These are phyloP conservation scores for Condylura cristata DNA, from an alignment of 2,113 vertebrate genomes.

Conservation along the genomic window DNA sequence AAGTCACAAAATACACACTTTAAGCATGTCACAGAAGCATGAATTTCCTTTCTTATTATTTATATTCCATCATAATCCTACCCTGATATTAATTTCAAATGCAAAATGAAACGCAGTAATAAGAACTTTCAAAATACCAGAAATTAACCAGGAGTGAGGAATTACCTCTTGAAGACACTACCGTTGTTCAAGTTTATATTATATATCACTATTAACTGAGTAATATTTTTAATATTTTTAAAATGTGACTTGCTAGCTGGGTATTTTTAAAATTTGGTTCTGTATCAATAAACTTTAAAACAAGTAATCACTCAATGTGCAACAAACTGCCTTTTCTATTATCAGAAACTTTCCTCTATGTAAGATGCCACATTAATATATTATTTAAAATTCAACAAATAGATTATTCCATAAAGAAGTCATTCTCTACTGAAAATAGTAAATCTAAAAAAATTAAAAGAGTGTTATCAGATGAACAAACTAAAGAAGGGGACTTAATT, in stretches of 20 bases:
- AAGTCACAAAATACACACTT: neutral
- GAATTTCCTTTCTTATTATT: neutral
- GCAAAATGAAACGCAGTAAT: neutral
- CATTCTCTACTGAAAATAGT: neutral
- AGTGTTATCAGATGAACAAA: neutral
- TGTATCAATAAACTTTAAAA: neutral
- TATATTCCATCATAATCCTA: neutral
- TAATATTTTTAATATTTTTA: constrained; percentile 18
- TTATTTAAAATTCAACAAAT: neutral
- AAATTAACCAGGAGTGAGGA: neutral
- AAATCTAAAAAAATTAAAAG: neutral
- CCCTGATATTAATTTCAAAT: neutral
- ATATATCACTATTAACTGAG: neutral
- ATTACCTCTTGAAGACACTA: neutral
- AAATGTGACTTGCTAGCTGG: neutral
- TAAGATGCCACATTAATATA: neutral
- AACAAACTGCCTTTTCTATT: neutral
- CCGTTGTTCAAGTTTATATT: neutral
- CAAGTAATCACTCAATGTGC: neutral
- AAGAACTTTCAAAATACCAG: neutral
- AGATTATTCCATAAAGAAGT: neutral
- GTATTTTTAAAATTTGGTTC: neutral
- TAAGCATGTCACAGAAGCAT: neutral
- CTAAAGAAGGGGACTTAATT: neutral
- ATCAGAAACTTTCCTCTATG: neutral